A percentile compares a stretch with the other conserved stretches of the same genome.
phyloP scores from a whole-genome alignment of 2,797 vertebrate species.

The Fratercula arctica region DNA sequence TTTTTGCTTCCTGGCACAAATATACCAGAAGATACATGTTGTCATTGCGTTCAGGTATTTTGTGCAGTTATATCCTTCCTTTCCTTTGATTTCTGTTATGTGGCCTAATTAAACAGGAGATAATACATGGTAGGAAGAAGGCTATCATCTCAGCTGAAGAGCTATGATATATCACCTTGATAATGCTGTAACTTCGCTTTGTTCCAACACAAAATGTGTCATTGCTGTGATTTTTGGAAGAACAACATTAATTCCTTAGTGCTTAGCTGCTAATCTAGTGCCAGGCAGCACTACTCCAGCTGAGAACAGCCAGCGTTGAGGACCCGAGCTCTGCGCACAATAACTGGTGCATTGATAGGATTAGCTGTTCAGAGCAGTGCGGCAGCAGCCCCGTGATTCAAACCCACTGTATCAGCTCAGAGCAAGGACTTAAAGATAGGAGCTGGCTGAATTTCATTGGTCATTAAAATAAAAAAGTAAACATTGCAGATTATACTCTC shows the following conservation, averaged over 20 bases:
- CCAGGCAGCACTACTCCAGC: background rate
- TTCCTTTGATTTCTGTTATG: background rate
- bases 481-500: conserved; percentile 28
- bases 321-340: background rate
- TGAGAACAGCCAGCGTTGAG: background rate
- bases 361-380: background rate
- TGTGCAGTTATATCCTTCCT: background rate
- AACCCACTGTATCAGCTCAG: background rate
- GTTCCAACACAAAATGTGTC: background rate
- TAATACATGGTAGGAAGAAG: background rate
- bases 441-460: background rate
- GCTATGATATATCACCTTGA: background rate
- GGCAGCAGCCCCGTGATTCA: background rate
- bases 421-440: background rate
- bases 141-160: background rate
- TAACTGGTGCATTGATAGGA: background rate
- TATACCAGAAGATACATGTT: background rate
- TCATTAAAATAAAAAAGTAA: conserved; percentile 43
- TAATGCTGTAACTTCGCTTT: background rate
- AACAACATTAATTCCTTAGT: background rate
- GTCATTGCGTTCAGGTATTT: background rate
- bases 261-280: background rate
- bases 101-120: background rate
- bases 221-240: conserved; percentile 16
- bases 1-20: background rate